A percentile compares a stretch with the other conserved stretches of the same genome.
Conservation (phyloP, 2,113 vertebrate genomes). For the Rhineura floridana region DNA sequence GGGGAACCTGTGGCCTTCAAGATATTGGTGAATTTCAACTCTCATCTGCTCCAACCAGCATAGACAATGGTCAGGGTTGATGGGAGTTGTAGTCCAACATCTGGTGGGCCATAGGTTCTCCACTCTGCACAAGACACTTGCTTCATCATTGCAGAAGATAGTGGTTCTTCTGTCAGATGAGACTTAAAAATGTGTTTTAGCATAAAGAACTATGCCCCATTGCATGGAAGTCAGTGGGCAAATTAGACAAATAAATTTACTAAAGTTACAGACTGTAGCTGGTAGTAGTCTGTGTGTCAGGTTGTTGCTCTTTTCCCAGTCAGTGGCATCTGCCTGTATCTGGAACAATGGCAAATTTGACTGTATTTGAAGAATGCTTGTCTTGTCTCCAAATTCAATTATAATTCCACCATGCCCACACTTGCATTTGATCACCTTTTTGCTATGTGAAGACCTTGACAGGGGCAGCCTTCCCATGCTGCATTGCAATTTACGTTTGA, state of each 20-base stretch:
- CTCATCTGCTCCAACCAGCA: too few species aligned
- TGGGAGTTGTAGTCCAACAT: too few species aligned
- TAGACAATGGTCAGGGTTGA: too few species aligned
- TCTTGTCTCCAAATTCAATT: background rate
- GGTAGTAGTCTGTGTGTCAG: background rate
- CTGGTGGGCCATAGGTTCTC: too few species aligned
- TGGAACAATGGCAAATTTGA: background rate
- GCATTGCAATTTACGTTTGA: background rate
- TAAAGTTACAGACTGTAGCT: background rate
- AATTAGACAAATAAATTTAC: background rate
- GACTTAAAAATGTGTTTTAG: background rate
- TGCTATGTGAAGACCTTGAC: background rate
- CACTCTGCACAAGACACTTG: background rate
- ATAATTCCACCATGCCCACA: background rate
- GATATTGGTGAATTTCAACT: too few species aligned
- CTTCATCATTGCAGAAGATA: background rate
- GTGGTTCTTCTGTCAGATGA: background rate
- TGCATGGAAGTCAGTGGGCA: background rate
- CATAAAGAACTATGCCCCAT: background rate
- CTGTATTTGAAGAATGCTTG: background rate
- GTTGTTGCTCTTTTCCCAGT: background rate
- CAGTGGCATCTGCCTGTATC: background rate
- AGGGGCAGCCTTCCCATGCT: background rate
- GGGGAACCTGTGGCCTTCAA: too few species aligned
- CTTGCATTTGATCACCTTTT: background rate